Conservation (phyloP, 2,888 invertebrate species). For the Crematogaster levior region DNA sequence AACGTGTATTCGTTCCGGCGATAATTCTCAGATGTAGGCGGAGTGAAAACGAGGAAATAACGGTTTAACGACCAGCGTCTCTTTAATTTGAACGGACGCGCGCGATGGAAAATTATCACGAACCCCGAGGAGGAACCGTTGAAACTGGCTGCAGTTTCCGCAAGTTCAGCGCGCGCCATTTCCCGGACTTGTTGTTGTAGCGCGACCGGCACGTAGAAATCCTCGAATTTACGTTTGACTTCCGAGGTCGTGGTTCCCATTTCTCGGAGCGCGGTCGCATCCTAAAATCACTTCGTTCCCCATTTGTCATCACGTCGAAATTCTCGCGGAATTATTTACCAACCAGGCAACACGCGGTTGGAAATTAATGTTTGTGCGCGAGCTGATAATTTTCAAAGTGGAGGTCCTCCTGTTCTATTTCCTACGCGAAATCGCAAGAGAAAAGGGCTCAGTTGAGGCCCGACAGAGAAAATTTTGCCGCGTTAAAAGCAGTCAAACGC, state of each 20-base stretch:
- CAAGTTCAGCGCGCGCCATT: constrained; percentile 6
- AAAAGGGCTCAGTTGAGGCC: not conserved
- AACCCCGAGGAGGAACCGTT: not conserved
- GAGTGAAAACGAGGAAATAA: not conserved
- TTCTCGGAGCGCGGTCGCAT: constrained; percentile 23
- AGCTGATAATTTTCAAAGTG: not conserved
- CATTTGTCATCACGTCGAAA: constrained; percentile 46
- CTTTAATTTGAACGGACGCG: constrained; percentile 18
- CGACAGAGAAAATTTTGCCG: constrained; percentile 1
- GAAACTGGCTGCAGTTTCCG: constrained; percentile 32
- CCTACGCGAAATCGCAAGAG: not conserved
- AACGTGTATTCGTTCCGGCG: not conserved
- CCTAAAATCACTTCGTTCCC: constrained; percentile 14
- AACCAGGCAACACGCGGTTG: not conserved
- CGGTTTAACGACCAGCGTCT: not conserved
- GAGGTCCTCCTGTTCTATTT: not conserved
- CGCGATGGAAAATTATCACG: constrained; percentile 22
- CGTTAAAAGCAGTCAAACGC: constrained; percentile 17
- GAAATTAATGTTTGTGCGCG: not conserved
- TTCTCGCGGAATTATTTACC: constrained; percentile 29
- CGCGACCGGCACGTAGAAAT: constrained; percentile 21
- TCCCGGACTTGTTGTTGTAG: constrained; percentile 4
- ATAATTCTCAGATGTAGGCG: not conserved
- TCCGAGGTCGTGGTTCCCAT: constrained; percentile 21
- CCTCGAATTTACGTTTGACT: constrained; percentile 19